phyloP scores from a whole-genome alignment of 2,113 vertebrate genomes.

The Petromus typicus region DNA sequence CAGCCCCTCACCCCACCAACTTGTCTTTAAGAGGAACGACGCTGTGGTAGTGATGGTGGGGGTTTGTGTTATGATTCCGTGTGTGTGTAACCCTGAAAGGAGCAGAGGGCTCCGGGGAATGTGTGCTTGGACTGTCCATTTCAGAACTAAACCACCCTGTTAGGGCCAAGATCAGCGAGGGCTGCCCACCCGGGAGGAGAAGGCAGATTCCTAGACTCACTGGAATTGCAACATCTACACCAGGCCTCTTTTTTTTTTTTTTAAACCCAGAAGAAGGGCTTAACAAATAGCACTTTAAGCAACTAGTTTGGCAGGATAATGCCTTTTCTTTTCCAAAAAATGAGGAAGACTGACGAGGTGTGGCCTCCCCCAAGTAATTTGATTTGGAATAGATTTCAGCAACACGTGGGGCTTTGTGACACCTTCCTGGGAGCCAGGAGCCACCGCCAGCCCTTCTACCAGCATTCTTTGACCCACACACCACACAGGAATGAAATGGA shows the following conservation, averaged over 20 bases:
- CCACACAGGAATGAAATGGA: slow-evolving; percentile 22
- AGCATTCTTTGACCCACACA: background rate
- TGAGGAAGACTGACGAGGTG: slow-evolving; percentile 62
- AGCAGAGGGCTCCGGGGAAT: fast-evolving
- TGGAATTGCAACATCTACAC: background rate
- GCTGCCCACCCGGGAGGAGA: fast-evolving
- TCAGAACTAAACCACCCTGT: background rate
- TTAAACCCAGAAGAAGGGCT: background rate
- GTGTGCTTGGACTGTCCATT: background rate
- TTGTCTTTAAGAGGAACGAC: background rate
- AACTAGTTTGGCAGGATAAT: slow-evolving; percentile 61
- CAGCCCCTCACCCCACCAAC: fast-evolving
- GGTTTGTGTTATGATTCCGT: no score
- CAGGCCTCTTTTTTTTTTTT: background rate
- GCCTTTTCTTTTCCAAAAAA: slow-evolving; percentile 40
- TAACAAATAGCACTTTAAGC: background rate
- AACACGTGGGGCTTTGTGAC: background rate
- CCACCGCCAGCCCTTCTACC: slow-evolving; percentile 42
- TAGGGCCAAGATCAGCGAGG: background rate
- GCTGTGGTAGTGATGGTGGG: fast-evolving
- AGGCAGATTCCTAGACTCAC: background rate
- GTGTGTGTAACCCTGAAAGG: background rate
- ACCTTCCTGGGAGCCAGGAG: slow-evolving; percentile 18
- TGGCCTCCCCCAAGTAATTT: slow-evolving; percentile 68
- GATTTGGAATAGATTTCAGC: slow-evolving; percentile 56